phyloP scores from a whole-genome alignment of 2,113 vertebrate species.

The Melierax canorus region DNA sequence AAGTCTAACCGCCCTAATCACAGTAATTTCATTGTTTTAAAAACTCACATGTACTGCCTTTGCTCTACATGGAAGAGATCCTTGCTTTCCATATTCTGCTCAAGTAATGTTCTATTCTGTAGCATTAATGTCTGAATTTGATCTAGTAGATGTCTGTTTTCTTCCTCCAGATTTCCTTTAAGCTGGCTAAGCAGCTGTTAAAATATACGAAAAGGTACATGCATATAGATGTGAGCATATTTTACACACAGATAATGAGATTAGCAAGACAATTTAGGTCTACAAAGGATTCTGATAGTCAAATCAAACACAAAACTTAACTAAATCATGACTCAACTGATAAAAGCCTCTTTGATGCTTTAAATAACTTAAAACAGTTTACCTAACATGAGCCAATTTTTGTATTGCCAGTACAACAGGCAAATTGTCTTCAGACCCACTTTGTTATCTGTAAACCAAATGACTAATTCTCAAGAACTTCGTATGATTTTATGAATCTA shows the following conservation, averaged over 20 bases:
- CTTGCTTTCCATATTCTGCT: conserved; percentile 99
- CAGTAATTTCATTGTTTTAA: background rate
- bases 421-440: background rate
- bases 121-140: conserved; percentile 99
- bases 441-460: background rate
- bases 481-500: background rate
- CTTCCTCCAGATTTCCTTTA: conserved; percentile 97
- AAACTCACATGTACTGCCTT: conserved; percentile 94
- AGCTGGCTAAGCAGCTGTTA: conserved; percentile 92
- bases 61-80: conserved; percentile 98
- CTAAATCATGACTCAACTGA: background rate
- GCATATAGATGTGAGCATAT: background rate
- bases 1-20: background rate
- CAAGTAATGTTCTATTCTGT: conserved; percentile 93
- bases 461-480: background rate
- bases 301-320: background rate
- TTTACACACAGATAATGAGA: background rate
- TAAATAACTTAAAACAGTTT: background rate
- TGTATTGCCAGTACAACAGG: background rate
- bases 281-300: background rate
- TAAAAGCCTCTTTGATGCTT: background rate
- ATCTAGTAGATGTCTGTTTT: conserved; percentile 95
- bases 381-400: background rate
- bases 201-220: conserved; percentile 40
- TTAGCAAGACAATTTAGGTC: background rate